Evolutionary conservation across 2,888 invertebrate genomes (phyloP).

Genomic region (Carterocephalus palaemon): DNA sequence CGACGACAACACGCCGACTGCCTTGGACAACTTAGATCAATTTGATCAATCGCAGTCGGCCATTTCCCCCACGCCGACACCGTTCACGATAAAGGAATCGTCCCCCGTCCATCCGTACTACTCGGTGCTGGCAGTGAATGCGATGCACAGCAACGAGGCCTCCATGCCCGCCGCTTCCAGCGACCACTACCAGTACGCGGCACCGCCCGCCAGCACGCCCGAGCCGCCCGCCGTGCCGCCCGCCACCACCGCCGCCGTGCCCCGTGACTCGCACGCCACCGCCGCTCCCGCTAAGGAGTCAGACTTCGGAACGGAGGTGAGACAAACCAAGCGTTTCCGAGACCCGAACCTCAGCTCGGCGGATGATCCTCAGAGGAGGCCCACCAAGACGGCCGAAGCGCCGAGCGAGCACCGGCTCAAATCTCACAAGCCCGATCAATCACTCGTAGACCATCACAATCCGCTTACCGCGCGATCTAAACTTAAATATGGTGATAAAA

Average conservation of each 20-base stretch:
- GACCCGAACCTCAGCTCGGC: too few species aligned
- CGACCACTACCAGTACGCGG: slow-evolving; percentile 58
- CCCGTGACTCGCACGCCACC: slow-evolving; percentile 43
- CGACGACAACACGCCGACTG: slow-evolving; percentile 44
- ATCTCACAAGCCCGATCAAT: slow-evolving; percentile 22
- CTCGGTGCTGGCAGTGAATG: slow-evolving; percentile 57
- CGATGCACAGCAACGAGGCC: slow-evolving; percentile 50
- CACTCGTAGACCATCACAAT: slow-evolving; percentile 32
- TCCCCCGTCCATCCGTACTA: slow-evolving; percentile 63
- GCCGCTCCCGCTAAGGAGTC: slow-evolving; percentile 1
- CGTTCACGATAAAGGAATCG: slow-evolving; percentile 54
- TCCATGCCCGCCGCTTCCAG: slow-evolving; percentile 62
- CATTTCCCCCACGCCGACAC: slow-evolving; percentile 46
- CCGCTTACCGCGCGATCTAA: slow-evolving; percentile 45
- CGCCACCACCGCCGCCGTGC: slow-evolving; percentile 62
- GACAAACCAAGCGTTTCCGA: slow-evolving; percentile 1
- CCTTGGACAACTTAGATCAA: slow-evolving; percentile 46
- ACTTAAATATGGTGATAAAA: slow-evolving; percentile 71
- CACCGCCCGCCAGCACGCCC: slow-evolving; percentile 47
- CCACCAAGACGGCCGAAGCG: too few species aligned
- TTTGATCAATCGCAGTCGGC: slow-evolving; percentile 42
- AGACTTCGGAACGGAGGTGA: slow-evolving; percentile 3
- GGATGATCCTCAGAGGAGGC: too few species aligned
- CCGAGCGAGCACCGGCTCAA: slow-evolving; percentile 5
- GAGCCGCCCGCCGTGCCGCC: slow-evolving; percentile 63